Evolutionary conservation across 2,888 invertebrate genomes (phyloP), one percentile per base, ranked within the genome.

Genomic region (Dicyrtomina minuta): DNA sequence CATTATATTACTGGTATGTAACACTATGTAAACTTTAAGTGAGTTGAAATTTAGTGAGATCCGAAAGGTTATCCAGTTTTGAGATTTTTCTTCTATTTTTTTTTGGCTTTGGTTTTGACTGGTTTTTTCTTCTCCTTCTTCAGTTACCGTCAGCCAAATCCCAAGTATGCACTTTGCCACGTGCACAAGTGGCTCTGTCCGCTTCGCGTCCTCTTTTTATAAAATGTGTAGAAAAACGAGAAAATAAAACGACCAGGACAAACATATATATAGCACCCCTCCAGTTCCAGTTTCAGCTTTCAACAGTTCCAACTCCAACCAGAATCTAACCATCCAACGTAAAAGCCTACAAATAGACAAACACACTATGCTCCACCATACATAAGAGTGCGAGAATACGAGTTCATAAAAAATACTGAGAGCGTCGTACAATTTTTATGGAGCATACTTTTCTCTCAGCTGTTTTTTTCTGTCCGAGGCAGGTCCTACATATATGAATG

Each of bases 151-250:
- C 33, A 33, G 22, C 22, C 24, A 44, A 44, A 24, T 60, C 60
- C 60, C 44, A 60, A 60, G 60, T 60, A 60, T 60, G 60, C 44
- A 60, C 44, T 60, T 60, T 15, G 60, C 60, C 60, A 60, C 60
- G 60, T 60, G 60, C 44, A 60, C 43, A 60, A 60, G 44, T 24
- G 60, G 20, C 15, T 43, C 60, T 20, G 20, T 12, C 41, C 15
- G 13, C 55, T 55, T 26, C 4, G 15, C 15, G 24, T 27, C 55
- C 15, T 15, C 24, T 15, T 26, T 15, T 26, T 27, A 26, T 26
- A 55, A 15, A 55, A 15, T 22, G 55, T 10, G 27, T 3, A 55
- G 51, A 17, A 20, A 22, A 4, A 24, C 4, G 51, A 24, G n/a
- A n/a, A n/a, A n/a, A n/a, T n/a, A 53, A 27, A 26, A 26, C 15